Evolutionary conservation across 64 coral and sea anemone genomes (phyloP).

Genomic region (Actinia tenebrosa): DNA sequence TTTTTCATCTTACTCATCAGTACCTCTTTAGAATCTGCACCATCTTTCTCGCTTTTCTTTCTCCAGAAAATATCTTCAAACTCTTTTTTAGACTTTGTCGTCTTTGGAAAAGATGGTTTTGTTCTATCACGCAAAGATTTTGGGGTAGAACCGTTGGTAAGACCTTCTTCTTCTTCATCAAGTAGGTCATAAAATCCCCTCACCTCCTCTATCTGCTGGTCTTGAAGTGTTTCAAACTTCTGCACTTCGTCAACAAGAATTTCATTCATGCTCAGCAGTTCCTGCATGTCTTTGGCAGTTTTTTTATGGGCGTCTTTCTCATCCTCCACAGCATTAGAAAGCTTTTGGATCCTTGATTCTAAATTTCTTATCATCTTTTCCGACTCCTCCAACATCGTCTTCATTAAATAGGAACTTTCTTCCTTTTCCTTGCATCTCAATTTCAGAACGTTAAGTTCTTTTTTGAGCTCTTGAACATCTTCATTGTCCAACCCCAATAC

Average conservation of each 20-base stretch:
- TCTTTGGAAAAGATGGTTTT: neutral
- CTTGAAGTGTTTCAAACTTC: neutral
- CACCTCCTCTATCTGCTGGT: slow-evolving; percentile 1
- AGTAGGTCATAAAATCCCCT: neutral
- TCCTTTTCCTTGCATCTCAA: neutral
- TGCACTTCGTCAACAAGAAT: neutral
- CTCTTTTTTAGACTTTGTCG: slow-evolving; percentile 5
- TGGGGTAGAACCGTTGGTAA: neutral
- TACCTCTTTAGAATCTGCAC: slow-evolving; percentile 17
- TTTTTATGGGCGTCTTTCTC: slow-evolving; percentile 1
- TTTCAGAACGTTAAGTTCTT: slow-evolving; percentile 17
- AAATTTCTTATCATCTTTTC: neutral
- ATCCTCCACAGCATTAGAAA: neutral
- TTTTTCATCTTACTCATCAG: slow-evolving; percentile 10
- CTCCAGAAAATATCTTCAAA: neutral
- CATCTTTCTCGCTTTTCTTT: slow-evolving; percentile 1
- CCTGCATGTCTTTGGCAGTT: neutral
- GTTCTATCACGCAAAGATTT: neutral
- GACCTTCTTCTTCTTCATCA: neutral
- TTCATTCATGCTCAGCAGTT: neutral
- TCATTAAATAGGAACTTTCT: neutral
- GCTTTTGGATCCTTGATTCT: slow-evolving; percentile 17
- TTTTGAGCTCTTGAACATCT: slow-evolving; percentile 16
- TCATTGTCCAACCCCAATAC: slow-evolving; percentile 6
- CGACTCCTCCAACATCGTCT: neutral